Evolutionary conservation across 1,140 invertebrate species (phyloP).

Genomic region (Lordiphosa clarofinis): DNA sequence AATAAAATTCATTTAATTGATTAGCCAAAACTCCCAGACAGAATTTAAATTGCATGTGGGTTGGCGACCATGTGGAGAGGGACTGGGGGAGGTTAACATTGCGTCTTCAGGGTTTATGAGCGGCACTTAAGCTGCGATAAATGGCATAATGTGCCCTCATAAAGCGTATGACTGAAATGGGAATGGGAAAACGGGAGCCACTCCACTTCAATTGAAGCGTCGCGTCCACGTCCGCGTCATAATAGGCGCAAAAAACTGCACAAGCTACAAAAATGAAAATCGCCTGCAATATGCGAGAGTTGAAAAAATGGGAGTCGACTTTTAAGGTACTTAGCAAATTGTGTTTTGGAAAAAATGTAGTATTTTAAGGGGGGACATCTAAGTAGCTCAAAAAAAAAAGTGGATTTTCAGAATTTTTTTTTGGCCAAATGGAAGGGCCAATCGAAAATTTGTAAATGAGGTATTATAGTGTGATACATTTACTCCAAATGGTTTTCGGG

Average conservation of each 20-base stretch:
- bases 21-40: conserved; percentile 12
- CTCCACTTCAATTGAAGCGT: conserved; percentile 63
- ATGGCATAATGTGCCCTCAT: conserved; percentile 75
- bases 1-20: conserved; percentile 44
- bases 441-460: too few species aligned
- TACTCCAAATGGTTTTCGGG: too few species aligned
- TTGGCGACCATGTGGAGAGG: not conserved
- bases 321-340: not conserved
- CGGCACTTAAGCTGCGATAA: conserved; percentile 72
- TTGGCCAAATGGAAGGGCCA: too few species aligned
- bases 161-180: conserved; percentile 48
- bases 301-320: conserved; percentile 7
- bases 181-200: conserved; percentile 29
- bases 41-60: conserved; percentile 3
- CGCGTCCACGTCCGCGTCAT: conserved; percentile 58
- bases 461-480: too few species aligned
- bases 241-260: conserved; percentile 69
- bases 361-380: too few species aligned
- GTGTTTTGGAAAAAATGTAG: too few species aligned
- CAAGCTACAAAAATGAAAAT: conserved; percentile 54
- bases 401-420: too few species aligned
- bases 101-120: conserved; percentile 53
- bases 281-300: conserved; percentile 26
- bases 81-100: too few species aligned
- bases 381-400: too few species aligned